Base-by-base conservation (phyloP, 2,888 invertebrate species). In the Andrena dorsata region DNA sequence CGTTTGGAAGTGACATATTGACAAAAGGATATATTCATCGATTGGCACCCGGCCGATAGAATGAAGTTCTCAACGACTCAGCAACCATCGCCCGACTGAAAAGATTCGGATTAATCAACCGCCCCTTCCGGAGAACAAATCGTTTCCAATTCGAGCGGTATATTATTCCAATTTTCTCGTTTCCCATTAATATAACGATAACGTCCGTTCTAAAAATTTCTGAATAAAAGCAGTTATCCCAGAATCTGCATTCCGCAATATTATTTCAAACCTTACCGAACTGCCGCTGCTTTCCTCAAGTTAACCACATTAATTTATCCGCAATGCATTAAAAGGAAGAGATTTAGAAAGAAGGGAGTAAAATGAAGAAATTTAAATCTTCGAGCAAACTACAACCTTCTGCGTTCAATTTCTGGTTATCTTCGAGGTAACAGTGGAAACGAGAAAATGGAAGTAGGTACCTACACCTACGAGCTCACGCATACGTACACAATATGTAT, bases 1-100 rank as follows among this genome's bases (percentile, higher is more conserved):
- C 69, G 76, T 80, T 82, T 82, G 74, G 76, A 47, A 58, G 61
- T 79, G 83, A 83, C 79, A 65, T 71, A 76, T 83, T 83, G 83
- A 79, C 79, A 79, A 78, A 82, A 66, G 77, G 65, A 77, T 74
- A 53, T 75, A 75, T 78, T 70, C 70, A 74, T 77, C 74, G 83
- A 83, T 74, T 70, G 74, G n/a, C 58, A 20, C 49, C 56, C 30
- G 32, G 8, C 75, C 68, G 56, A 61, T 65, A 51, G 64, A 53
- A 35, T 10, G 30, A 16, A 16, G 26, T 53, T 60, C 20, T 69
- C 32, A 16, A 30, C 74, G 71, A 75, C 49, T 65, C 75, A 53
- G 28, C 47, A 63, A 71, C 30, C 49, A 73, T 80, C 30, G 20
- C 20, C 13, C n/a, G n/a, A 2, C 2, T 23, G 10, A 32, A 32